These are phyloP conservation scores for Myotis daubentonii DNA, from an alignment of 2,797 vertebrate genomes.

Conservation along the genomic window DNA sequence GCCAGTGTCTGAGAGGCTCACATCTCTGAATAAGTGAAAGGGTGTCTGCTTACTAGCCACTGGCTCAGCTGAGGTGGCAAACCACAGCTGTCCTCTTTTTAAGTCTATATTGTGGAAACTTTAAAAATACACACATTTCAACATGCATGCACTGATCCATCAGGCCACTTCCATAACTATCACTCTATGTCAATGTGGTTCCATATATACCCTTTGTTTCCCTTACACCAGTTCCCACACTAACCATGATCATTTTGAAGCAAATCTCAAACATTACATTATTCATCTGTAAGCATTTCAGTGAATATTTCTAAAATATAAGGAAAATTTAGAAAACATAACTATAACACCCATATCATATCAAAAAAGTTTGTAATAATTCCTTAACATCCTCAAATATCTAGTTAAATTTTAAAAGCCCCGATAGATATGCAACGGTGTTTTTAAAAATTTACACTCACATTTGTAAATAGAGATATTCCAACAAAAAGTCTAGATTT, in stretches of 20 bases:
- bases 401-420: background rate
- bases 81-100: background rate
- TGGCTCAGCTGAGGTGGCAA: too few species aligned
- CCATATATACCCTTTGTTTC: background rate
- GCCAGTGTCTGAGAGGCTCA: too few species aligned
- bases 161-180: background rate
- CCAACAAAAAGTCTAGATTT: background rate
- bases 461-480: conserved; percentile 6
- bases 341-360: background rate
- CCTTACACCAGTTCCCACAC: background rate
- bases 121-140: conserved; percentile 42
- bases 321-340: background rate
- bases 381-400: background rate
- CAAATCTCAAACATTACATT: background rate
- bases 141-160: background rate
- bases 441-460: background rate
- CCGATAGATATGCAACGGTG: background rate
- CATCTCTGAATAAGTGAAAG: too few species aligned
- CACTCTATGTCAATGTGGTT: background rate
- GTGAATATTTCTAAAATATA: conserved; percentile 23
- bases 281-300: conserved; percentile 26
- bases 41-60: too few species aligned
- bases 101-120: conserved; percentile 1
- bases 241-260: conserved; percentile 17
- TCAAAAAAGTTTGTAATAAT: background rate